Evolutionary conservation across 2,888 invertebrate species (phyloP).

Genomic region (Leucoma salicis): DNA sequence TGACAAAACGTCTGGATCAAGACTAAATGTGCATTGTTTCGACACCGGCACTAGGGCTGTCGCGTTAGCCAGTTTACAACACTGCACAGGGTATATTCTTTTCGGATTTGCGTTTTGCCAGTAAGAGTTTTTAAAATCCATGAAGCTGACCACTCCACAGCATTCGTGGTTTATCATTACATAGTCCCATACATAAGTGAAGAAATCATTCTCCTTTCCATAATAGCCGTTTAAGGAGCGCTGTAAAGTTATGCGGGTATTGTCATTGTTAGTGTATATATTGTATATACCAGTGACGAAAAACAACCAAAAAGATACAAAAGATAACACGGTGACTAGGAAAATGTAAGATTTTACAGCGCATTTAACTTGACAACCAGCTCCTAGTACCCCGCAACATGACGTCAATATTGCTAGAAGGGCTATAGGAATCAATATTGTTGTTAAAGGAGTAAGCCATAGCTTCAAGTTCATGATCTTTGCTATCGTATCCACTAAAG

Average conservation of each 20-base stretch:
- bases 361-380: conserved; percentile 65
- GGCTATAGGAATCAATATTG: conserved; percentile 55
- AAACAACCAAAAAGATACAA: conserved; percentile 56
- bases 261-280: conserved; percentile 56
- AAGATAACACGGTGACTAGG: conserved; percentile 50
- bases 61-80: conserved; percentile 55
- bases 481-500: conserved; percentile 50
- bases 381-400: conserved; percentile 67
- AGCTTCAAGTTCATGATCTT: conserved; percentile 60
- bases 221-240: conserved; percentile 48
- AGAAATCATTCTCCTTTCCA: conserved; percentile 61
- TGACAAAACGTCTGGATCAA: conserved; percentile 32
- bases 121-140: conserved; percentile 53
- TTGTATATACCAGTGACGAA: conserved; percentile 63
- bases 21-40: conserved; percentile 44
- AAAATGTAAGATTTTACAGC: conserved; percentile 67
- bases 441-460: conserved; percentile 59
- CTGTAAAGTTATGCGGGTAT: conserved; percentile 44
- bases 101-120: conserved; percentile 53
- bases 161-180: conserved; percentile 66
- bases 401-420: conserved; percentile 58
- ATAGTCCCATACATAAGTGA: conserved; percentile 58
- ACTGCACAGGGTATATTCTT: conserved; percentile 57
- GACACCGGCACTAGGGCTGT: conserved; percentile 48
- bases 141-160: conserved; percentile 57